Evolutionary conservation across 2,888 invertebrate genomes (phyloP).

Genomic region (Lacanobia wlatinum): DNA sequence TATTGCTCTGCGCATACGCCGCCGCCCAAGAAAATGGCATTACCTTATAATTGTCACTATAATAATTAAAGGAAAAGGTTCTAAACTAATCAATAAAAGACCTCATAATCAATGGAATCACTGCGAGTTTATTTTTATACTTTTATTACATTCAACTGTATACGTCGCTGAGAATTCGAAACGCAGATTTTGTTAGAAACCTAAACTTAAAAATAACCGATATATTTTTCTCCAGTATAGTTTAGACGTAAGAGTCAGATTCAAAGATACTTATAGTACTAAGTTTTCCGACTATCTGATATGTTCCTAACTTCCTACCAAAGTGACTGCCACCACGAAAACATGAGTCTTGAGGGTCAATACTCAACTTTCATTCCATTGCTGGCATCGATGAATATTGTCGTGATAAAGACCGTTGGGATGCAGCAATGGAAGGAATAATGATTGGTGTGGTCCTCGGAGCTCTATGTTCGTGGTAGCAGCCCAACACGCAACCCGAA

Average conservation of each 20-base stretch:
- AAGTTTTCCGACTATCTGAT: conserved; percentile 85
- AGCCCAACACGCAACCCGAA: conserved; percentile 76
- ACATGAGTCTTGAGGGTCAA: conserved; percentile 5
- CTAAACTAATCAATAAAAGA: conserved; percentile 78
- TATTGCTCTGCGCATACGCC: not conserved
- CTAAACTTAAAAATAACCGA: conserved; percentile 79
- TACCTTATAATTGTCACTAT: not conserved
- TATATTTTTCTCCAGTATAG: conserved; percentile 66
- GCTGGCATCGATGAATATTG: conserved; percentile 10
- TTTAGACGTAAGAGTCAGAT: conserved; percentile 80
- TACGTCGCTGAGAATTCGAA: conserved; percentile 83
- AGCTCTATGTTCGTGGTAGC: conserved; percentile 44
- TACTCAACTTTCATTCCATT: conserved; percentile 30
- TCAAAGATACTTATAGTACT: conserved; percentile 90
- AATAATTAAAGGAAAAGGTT: conserved; percentile 39
- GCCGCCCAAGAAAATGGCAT: not conserved
- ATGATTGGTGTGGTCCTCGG: not conserved
- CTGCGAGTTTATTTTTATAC: conserved; percentile 90
- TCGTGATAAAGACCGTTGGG: conserved; percentile 14
- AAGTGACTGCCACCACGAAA: conserved; percentile 56
- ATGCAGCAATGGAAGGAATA: conserved; percentile 39
- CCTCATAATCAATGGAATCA: conserved; percentile 88
- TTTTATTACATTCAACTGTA: conserved; percentile 89
- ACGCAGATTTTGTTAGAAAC: conserved; percentile 80
- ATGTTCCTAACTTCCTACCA: conserved; percentile 84